Base-by-base conservation (phyloP, 2,113 vertebrate genomes). In the Gopherus flavomarginatus region DNA sequence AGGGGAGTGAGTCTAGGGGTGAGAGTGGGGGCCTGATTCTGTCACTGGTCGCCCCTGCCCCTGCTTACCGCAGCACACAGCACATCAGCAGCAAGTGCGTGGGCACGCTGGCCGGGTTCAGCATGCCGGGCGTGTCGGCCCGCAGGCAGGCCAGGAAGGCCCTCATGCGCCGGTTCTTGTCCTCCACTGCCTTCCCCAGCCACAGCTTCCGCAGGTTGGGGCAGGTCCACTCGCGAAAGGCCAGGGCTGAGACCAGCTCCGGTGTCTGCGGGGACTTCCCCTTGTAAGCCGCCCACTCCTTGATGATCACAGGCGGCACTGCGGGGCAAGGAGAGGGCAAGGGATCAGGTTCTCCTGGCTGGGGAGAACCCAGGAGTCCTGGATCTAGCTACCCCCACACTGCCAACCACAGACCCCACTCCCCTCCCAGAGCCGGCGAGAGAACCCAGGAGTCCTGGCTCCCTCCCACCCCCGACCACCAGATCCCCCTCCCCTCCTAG, bases 1-100 rank as follows among this genome's bases (percentile, higher is more conserved):
- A n/a, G n/a, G n/a, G n/a, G n/a, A n/a, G n/a, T n/a, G n/a, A n/a
- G n/a, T n/a, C n/a, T n/a, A n/a, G n/a, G n/a, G n/a, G n/a, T n/a
- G n/a, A n/a, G n/a, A n/a, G n/a, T n/a, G n/a, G n/a, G n/a, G n/a
- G n/a, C n/a, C n/a, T n/a, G n/a, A n/a, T n/a, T n/a, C n/a, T n/a
- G n/a, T n/a, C n/a, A n/a, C n/a, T n/a, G n/a, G n/a, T n/a, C 4
- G 50, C 50, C 50, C 47, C 47, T 22, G 49, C 50, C 50, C 47
- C 47, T 22, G 49, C 98, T 98, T 96, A 98, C 99, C 99, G 98
- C 97, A 99, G 99, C 92, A 99, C 99, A 75, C 99, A 99, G 98
- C 99, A 99, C 99, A 99, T 99, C 95, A 99, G 99, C 98, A 99
- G 98, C 97, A 99, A 98, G 96, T 99, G 99, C 81, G 99, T 99